Base-by-base conservation (phyloP, 1,140 invertebrate genomes). In the Sminthurides bifidus region DNA sequence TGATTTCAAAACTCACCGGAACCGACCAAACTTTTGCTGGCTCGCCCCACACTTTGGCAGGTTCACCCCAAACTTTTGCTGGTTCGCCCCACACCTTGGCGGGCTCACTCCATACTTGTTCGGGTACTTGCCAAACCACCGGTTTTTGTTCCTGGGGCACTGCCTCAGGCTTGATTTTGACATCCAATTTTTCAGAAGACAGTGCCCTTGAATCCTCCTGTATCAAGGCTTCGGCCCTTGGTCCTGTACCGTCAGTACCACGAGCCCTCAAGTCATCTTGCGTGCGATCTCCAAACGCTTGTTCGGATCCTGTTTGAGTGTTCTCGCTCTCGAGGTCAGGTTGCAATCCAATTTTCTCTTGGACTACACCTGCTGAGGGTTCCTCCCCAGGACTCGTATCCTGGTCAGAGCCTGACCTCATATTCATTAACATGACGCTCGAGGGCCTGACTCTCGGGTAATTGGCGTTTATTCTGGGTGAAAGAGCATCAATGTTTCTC, bases 1-100 rank as follows among this genome's bases (percentile, higher is more conserved):
- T 37, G 12, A 37, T 37, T 12, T 37, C 17, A 37, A 44, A 10
- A 14, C 10, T 44, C 41, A 14, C 41, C 12, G 45, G 30, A 3
- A 37, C 43, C 10, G 24, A 24, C 45, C 54, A 55, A 12, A 48
- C 33, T 49, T 49, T 46, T 10, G 48, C 44, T 37, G 44, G 55
- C 17, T 43, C 48, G 17, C 76, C 74, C 49, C 81, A 81, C n/a
- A 80, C 68, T 66, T 80, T 70, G 0, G 70, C 63, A 1, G 64
- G 58, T 46, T 68, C 56, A 21, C 56, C 59, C 61, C 81, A 83
- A 37, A 78, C 72, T 54, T 77, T 78, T 35, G 54, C 60, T 19
- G 55, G 56, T n/a, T 52, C 53, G n/a, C 52, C 56, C 62, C 62
- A 64, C 14, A 31, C 37, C 26, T 51, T 57, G 14, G 33, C 45